Percentiles rank a stretch among this genome's conserved stretches.
phyloP scores from a whole-genome alignment of 1,140 invertebrate genomes.

The Heterodera carotae region DNA sequence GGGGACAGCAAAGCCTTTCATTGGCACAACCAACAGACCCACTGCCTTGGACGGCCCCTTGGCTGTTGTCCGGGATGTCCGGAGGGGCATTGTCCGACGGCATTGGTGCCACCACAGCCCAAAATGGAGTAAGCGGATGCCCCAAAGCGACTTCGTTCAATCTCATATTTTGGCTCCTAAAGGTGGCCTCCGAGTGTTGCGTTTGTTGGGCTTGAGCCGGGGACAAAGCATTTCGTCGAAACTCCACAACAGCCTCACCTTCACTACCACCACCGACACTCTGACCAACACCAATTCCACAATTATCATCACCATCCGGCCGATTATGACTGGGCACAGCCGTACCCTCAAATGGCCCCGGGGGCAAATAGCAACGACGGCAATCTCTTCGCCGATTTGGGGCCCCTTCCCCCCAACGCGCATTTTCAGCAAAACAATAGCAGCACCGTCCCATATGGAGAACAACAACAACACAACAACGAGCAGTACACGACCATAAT shows the following conservation, averaged over 20 bases:
- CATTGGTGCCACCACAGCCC: neutral
- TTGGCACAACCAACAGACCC: neutral
- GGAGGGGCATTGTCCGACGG: neutral
- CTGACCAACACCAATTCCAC: slow-evolving; percentile 23
- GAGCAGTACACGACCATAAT: neutral
- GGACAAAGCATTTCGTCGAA: slow-evolving; percentile 30
- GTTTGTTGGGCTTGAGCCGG: slow-evolving; percentile 46
- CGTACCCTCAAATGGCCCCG: neutral
- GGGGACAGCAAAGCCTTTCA: slow-evolving; percentile 10
- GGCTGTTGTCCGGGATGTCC: neutral
- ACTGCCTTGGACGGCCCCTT: neutral
- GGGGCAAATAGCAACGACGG: too few relatives aligned
- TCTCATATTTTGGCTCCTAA: neutral
- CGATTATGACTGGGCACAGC: slow-evolving; percentile 11
- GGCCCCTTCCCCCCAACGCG: too few relatives aligned
- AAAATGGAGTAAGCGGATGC: slow-evolving; percentile 17
- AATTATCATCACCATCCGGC: slow-evolving; percentile 21
- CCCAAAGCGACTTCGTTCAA: neutral
- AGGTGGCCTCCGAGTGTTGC: slow-evolving; percentile 45
- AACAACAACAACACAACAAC: neutral
- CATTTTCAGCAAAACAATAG: neutral
- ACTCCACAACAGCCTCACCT: neutral
- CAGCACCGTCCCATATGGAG: too few relatives aligned
- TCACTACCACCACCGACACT: neutral
- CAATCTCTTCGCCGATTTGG: too few relatives aligned